Percentiles rank a stretch among this genome's conserved stretches.
phyloP scores from a whole-genome alignment of 2,797 vertebrate species.

The Onychomys torridus region DNA sequence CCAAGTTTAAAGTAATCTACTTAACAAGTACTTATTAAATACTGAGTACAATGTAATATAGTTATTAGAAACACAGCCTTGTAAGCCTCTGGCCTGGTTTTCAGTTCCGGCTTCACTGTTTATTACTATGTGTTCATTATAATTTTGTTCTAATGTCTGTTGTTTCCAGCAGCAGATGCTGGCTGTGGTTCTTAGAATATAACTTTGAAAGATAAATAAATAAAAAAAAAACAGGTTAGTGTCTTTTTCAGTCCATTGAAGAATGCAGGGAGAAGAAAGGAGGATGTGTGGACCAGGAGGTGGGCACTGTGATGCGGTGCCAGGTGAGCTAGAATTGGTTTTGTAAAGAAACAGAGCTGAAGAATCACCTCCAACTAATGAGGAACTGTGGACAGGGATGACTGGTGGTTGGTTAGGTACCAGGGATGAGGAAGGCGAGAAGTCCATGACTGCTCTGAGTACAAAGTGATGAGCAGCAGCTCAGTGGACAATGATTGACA shows the following conservation, averaged over 20 bases:
- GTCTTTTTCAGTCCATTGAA: neutral
- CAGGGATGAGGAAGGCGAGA: neutral
- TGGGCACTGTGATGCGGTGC: neutral
- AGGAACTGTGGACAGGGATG: neutral
- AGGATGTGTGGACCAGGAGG: neutral
- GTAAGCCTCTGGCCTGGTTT: neutral
- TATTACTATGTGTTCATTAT: neutral
- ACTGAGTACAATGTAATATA: neutral
- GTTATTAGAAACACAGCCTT: neutral
- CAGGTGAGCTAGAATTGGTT: neutral
- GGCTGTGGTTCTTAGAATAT: neutral
- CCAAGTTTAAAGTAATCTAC: constrained; percentile 4
- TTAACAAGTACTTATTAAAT: constrained; percentile 27
- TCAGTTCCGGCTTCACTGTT: neutral
- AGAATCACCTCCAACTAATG: neutral
- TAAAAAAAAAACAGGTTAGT: neutral
- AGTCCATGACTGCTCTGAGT: neutral
- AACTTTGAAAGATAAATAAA: constrained; percentile 26
- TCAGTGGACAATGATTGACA: neutral
- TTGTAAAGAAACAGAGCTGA: neutral
- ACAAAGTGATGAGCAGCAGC: no score
- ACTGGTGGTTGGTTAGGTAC: neutral
- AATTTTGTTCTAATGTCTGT: neutral
- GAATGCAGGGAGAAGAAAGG: neutral
- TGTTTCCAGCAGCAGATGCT: neutral